Evolutionary conservation across 1,140 invertebrate species (phyloP).

Genomic region (Drosophila grimshawi): DNA sequence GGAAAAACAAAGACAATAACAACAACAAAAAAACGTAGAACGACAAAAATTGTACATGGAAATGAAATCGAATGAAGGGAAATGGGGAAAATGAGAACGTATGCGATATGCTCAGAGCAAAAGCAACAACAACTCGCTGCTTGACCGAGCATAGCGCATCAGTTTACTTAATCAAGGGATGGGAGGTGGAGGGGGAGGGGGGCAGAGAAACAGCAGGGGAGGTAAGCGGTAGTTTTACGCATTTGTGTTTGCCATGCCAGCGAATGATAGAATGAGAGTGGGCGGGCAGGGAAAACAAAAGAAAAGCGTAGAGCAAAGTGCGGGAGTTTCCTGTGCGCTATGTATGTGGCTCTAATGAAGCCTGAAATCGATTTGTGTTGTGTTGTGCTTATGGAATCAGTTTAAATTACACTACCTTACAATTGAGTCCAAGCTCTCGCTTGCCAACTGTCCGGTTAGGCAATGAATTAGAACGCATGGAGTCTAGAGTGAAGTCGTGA

Average conservation of each 20-base stretch:
- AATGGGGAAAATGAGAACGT: slow-evolving; percentile 61
- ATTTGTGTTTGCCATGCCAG: slow-evolving; percentile 45
- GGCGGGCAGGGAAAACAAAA: slow-evolving; percentile 36
- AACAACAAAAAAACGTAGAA: slow-evolving; percentile 31
- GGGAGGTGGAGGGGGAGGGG: too few relatives aligned
- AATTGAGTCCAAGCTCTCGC: slow-evolving; percentile 11
- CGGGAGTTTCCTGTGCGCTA: slow-evolving; percentile 75
- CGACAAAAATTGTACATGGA: slow-evolving; percentile 59
- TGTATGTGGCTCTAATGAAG: slow-evolving; percentile 64
- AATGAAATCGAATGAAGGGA: slow-evolving; percentile 67
- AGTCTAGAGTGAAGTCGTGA: not conserved
- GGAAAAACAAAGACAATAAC: slow-evolving; percentile 36
- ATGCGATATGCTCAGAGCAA: slow-evolving; percentile 35
- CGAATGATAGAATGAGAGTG: slow-evolving; percentile 6
- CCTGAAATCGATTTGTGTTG: slow-evolving; percentile 78
- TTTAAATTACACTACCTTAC: slow-evolving; percentile 16
- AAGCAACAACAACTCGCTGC: slow-evolving; percentile 47
- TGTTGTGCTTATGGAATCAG: slow-evolving; percentile 18
- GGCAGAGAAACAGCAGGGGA: not conserved
- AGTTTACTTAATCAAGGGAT: slow-evolving; percentile 23
- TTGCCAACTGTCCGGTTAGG: slow-evolving; percentile 14
- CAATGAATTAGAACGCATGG: slow-evolving; percentile 53
- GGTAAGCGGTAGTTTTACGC: slow-evolving; percentile 37
- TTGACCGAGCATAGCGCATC: slow-evolving; percentile 70
- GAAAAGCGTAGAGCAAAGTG: slow-evolving; percentile 48